A percentile compares a stretch with the other conserved stretches of the same genome.
These are phyloP conservation scores for Eulemur rubriventer DNA, from an alignment of 2,797 vertebrate genomes.

Conservation along the genomic window DNA sequence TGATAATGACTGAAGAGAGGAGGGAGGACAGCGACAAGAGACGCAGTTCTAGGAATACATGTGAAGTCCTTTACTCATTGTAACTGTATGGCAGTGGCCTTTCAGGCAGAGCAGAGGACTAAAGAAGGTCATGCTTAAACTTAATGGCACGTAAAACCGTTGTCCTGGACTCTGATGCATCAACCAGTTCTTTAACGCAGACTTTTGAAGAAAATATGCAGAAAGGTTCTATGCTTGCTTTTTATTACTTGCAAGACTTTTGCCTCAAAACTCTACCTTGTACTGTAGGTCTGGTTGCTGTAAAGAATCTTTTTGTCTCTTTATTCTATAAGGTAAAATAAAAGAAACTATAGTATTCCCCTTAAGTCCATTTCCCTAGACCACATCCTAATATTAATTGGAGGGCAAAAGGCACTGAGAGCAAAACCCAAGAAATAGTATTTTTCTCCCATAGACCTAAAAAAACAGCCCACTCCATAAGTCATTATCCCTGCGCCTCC, in stretches of 20 bases:
- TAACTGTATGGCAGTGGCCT: background rate
- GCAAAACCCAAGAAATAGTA: background rate
- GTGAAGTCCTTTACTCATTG: background rate
- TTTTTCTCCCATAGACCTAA: conserved; percentile 8
- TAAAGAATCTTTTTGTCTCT: background rate
- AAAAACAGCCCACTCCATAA: background rate
- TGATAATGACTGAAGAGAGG: background rate
- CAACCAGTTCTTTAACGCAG: background rate
- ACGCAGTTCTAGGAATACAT: background rate
- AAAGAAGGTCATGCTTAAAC: background rate
- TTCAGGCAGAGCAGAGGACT: background rate
- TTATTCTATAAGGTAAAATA: background rate
- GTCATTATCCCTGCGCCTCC: background rate
- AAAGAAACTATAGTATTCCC: background rate
- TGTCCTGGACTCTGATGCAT: background rate
- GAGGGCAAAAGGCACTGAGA: background rate
- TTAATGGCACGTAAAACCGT: background rate
- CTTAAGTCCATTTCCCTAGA: background rate
- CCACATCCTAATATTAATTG: background rate
- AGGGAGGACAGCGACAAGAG: background rate
- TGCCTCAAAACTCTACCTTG: background rate
- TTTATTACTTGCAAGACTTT: background rate
- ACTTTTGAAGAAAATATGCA: background rate
- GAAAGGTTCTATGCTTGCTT: background rate
- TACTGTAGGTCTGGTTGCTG: background rate